Evolutionary conservation across 2,797 vertebrate species (phyloP), one percentile per base, ranked within the genome.

Genomic region (Tamandua tetradactyla): DNA sequence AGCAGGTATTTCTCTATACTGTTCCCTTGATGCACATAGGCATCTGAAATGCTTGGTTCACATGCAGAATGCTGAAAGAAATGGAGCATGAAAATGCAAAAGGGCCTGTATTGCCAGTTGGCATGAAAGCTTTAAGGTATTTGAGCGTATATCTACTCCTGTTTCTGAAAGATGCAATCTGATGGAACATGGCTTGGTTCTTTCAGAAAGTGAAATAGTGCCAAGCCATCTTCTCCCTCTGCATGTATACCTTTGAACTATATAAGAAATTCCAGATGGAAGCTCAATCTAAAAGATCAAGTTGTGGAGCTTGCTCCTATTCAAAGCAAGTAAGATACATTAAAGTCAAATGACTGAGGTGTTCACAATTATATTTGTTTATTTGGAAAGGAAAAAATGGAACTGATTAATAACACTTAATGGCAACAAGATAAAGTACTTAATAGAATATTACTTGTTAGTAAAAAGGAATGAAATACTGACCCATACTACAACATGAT

Each of bases 301-400:
- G 96, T 96, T 96, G 92, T 91, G 95, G 83, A 0, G 20, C 92
- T 82, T 30, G 91, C 92, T 92, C 96, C 96, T 97, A 97, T 96
- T 89, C 40, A 94, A 96, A 98, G 95, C 84, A 97, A 98, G 97
- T 95, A 94, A 97, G 94, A 96, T 74, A 90, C 94, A 97, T 96
- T 97, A 97, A 96, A 96, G 94, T 96, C 95, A 97, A 97, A 97
- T 96, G 97, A 97, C 96, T 96, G 95, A 97, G 96, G 96, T 97
- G 95, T 96, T 97, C 83, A 93, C 92, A 89, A 95, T 93, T 96
- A 94, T 95, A 95, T 84, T 97, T 96, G 94, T 94, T 88, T 95
- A 93, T 97, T 94, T 96, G 94, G 97, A 98, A 93, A 92, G 95
- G 91, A 97, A 96, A 95, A 90, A 96, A 96, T 96, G 89, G 92